Conservation (phyloP, 2,797 vertebrate species). For the Poecile montanus region DNA sequence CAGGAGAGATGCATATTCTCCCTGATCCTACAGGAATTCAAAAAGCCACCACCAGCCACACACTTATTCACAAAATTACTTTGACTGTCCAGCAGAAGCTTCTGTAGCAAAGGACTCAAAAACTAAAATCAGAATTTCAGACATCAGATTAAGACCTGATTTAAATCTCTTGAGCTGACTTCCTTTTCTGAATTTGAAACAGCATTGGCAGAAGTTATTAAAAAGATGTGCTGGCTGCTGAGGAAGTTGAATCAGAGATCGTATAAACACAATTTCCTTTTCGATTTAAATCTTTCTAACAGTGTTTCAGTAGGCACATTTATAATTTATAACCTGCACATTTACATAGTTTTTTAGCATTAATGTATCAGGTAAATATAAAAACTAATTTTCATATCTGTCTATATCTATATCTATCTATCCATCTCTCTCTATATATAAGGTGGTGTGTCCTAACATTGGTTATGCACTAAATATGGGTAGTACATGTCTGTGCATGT, state of each 20-base stretch:
- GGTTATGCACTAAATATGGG: background rate
- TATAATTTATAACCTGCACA: background rate
- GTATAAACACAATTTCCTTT: background rate
- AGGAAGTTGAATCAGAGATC: background rate
- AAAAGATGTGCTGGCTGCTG: background rate
- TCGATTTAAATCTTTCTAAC: background rate
- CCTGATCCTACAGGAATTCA: background rate
- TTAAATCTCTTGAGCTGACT: constrained; percentile 16
- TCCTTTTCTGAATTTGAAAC: background rate
- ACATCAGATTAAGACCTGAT: background rate
- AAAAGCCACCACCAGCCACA: background rate
- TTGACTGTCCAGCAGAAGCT: background rate
- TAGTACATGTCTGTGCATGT: background rate
- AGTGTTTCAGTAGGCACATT: background rate
- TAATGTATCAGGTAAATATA: background rate
- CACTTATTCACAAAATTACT: background rate
- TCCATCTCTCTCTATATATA: no score
- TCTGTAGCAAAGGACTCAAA: background rate
- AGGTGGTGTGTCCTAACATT: background rate
- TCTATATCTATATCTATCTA: no score
- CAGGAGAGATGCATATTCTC: rapidly evolving
- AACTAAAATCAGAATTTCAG: background rate
- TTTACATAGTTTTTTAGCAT: background rate
- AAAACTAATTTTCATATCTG: background rate
- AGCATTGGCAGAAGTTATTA: background rate